Percentiles rank a stretch among this genome's conserved stretches.
phyloP scores from a whole-genome alignment of 2,888 invertebrate genomes.

The Aphrophora alni region DNA sequence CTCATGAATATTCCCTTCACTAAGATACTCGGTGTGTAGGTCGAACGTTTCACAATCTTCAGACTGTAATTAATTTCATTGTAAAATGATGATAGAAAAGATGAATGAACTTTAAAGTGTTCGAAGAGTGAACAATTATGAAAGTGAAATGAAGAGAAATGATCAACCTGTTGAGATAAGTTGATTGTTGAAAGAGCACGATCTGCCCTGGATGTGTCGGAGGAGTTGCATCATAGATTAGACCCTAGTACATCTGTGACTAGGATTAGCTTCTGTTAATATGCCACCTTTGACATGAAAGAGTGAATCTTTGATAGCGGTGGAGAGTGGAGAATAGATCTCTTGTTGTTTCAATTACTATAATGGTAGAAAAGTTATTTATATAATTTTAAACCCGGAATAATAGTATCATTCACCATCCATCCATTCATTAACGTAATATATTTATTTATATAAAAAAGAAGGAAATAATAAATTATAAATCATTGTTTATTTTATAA shows the following conservation, averaged over 20 bases:
- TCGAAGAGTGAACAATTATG: not conserved
- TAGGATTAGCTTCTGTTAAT: not conserved
- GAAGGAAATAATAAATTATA: too few species aligned
- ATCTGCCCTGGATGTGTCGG: not conserved
- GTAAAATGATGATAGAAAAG: not conserved
- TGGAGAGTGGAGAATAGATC: too few species aligned
- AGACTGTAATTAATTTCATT: not conserved
- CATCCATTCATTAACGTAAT: too few species aligned
- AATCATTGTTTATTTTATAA: too few species aligned
- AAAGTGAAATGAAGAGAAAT: not conserved
- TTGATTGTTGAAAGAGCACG: not conserved
- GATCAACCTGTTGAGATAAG: too few species aligned
- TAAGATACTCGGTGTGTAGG: not conserved
- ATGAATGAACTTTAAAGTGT: not conserved
- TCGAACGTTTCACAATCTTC: not conserved
- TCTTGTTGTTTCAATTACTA: too few species aligned
- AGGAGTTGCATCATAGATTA: not conserved
- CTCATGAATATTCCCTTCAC: not conserved
- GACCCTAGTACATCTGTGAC: not conserved
- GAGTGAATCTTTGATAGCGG: too few species aligned
- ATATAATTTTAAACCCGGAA: too few species aligned
- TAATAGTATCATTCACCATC: too few species aligned
- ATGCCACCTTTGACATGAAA: not conserved
- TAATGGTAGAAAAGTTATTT: too few species aligned
- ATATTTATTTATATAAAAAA: too few species aligned